Conservation (phyloP, 2,113 vertebrate species). For the Entomyzon cyanotis region DNA sequence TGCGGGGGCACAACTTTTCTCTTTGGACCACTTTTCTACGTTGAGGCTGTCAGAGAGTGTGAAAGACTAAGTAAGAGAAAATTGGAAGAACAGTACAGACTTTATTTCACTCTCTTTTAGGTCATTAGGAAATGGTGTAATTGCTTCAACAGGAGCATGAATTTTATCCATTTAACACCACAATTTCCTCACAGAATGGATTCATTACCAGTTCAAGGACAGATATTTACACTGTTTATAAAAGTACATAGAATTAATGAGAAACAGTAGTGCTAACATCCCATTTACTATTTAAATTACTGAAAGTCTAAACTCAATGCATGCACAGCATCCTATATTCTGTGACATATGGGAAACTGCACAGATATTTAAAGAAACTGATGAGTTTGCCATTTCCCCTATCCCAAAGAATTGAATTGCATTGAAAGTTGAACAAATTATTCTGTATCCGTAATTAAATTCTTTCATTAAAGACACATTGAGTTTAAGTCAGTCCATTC, state of each 20-base stretch:
- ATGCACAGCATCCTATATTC: neutral
- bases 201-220: neutral
- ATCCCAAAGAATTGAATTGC: neutral
- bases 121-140: neutral
- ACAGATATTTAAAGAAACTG: neutral
- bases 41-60: neutral
- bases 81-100: neutral
- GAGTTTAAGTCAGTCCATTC: neutral
- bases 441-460: neutral
- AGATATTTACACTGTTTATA: neutral
- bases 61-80: neutral
- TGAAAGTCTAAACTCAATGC: neutral
- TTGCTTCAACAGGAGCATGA: neutral
- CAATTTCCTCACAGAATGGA: neutral
- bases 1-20: neutral
- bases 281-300: neutral
- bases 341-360: neutral
- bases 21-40: neutral
- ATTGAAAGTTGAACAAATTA: neutral
- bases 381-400: neutral
- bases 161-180: neutral
- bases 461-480: neutral
- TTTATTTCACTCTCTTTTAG: neutral
- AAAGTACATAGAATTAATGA: neutral
- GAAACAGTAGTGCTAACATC: neutral